Evolutionary conservation across 2,888 invertebrate genomes (phyloP).

Genomic region (Aspidiotus rigidus): DNA sequence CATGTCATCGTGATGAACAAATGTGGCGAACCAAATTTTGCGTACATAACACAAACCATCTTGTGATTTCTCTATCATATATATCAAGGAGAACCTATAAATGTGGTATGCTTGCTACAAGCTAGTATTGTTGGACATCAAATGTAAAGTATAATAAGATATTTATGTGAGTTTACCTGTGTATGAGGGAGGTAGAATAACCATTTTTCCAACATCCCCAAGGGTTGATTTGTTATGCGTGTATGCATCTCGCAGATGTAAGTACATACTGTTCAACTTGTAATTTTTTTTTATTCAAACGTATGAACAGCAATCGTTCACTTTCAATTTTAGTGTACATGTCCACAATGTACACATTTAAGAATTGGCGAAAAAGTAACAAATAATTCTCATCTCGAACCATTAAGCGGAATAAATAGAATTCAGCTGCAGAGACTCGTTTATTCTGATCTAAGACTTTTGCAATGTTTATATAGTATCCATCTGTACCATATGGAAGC

Average conservation of each 20-base stretch:
- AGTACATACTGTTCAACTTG: slow-evolving; percentile 38
- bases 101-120: no score
- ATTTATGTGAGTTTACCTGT: no score
- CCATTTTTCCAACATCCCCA: slow-evolving; percentile 35
- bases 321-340: slow-evolving; percentile 38
- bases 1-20: no score
- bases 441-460: slow-evolving; percentile 32
- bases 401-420: slow-evolving; percentile 38
- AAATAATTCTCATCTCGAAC: slow-evolving; percentile 23
- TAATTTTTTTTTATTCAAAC: slow-evolving; percentile 37
- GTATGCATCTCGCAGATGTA: slow-evolving; percentile 38
- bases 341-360: slow-evolving; percentile 36
- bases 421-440: slow-evolving; percentile 36
- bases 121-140: no score
- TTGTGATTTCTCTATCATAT: no score
- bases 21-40: no score
- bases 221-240: slow-evolving; percentile 34
- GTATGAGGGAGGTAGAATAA: slow-evolving; percentile 40
- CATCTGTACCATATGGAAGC: slow-evolving; percentile 40
- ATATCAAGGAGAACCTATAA: no score
- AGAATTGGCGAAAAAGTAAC: slow-evolving; percentile 25
- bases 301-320: slow-evolving; percentile 37
- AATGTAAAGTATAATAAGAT: no score
- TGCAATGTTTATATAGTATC: slow-evolving; percentile 38
- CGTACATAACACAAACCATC: no score